Base-by-base conservation (phyloP, 1,140 invertebrate species). In the Fopius arisanus region DNA sequence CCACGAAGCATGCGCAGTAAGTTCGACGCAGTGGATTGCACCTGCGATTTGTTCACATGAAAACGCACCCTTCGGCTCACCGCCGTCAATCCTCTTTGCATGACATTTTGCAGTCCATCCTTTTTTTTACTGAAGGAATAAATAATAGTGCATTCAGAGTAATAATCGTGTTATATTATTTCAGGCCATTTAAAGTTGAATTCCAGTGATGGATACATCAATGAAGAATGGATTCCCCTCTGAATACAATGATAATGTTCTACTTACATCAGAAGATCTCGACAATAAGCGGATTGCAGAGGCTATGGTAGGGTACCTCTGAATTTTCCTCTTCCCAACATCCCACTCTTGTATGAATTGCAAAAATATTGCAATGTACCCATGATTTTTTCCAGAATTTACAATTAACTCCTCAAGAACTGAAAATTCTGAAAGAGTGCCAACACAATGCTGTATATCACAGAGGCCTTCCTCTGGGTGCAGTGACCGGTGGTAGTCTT, bases 391-490 rank as follows among this genome's bases (percentile, higher is more conserved):
- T 82, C 72, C 81, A 84, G 69, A 84, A 86, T 77, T 90, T 92
- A 81, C 87, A 89, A 83, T 92, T 92, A 78, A 87, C 89, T 0
- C 80, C 86, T 10, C 92, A 93, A 62, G 93, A 94, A 82, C 63
- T 93, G 43, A 83, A 88, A 74, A 92, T 92, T 33, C 87, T 94
- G 40, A 85, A 88, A 76, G 91, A 94, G 85, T 94, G 93, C 82
- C 93, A 94, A 78, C 78, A 84, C 3, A 93, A 95, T 81, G 93
- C 92, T 73, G 94, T 94, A 81, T 91, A 90, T 78, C 91, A 91
- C 79, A 86, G 94, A 23, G 92, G 92, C 51, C 69, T 94, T 68
- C 93, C 93, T 0, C 76, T 94, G 16, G 90, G 90, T 40, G 89
- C 90, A 10, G 70, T 89, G 1, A 81, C 94, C 14, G 91, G 91